Evolutionary conservation across 1,140 invertebrate genomes (phyloP), one percentile per base, ranked within the genome.

Genomic region (Bombus waltoni): DNA sequence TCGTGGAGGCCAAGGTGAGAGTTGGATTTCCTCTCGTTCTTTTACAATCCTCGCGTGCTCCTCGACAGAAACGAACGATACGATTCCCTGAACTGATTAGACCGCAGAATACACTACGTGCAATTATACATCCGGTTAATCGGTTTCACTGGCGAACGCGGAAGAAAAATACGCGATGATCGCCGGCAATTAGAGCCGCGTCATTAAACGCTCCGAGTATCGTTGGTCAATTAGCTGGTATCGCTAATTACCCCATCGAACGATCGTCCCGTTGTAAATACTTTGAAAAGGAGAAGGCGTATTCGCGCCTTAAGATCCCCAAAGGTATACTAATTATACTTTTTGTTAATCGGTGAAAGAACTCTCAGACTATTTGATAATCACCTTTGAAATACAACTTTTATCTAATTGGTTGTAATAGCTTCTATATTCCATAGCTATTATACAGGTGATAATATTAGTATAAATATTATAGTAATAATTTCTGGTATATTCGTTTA

Each of bases 111-210:
- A 71, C 65, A 57, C 28, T 10, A 11, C 35, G 38, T 10, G 83
- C 47, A 73, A 81, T 85, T 74, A 66, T 47, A 59, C 57, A 22
- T 80, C 77, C 47, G 79, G 25, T 62, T 44, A 42, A 68, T 81
- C 57, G 59, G 79, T 81, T 85, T 65, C n/a, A 32, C 70, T 32
- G 18, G 15, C 47, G 4, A 6, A 8, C 25, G 22, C 28, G 59
- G 35, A 40, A 18, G 74, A 40, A 68, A 80, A 47, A 62, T 47
- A 44, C 22, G 35, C 78, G 59, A 68, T 71, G 42, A 59, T 40
- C 59, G 70, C 22, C 8, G 71, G 84, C 84, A 81, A 85, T 85
- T 74, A 81, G 84, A 74, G 32, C 9, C 79, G 84, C 79, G 84
- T 73, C 84, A 68, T 85, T 81, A 81, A 85, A 73, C 78, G 38